Evolutionary conservation across 2,888 invertebrate genomes (phyloP).

Genomic region (Calephelis perditalis): DNA sequence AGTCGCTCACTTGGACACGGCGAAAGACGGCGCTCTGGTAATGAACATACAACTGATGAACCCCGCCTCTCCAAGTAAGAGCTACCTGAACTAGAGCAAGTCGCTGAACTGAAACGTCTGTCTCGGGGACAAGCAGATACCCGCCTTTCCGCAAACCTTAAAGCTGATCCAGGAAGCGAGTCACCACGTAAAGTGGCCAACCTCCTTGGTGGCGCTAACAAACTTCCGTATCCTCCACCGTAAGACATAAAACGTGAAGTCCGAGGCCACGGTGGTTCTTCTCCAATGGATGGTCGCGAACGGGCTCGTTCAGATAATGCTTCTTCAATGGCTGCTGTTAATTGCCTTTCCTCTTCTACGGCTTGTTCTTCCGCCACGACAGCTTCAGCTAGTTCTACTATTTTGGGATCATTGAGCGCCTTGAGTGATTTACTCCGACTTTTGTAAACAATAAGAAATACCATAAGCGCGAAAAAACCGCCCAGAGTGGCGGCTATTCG

Average conservation of each 20-base stretch:
- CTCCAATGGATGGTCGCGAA: slow-evolving; percentile 81
- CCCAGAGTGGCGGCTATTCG: slow-evolving; percentile 94
- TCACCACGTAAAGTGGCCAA: slow-evolving; percentile 77
- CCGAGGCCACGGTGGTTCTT: slow-evolving; percentile 78
- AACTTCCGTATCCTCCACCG: slow-evolving; percentile 83
- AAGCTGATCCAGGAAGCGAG: slow-evolving; percentile 79
- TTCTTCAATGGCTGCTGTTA: slow-evolving; percentile 86
- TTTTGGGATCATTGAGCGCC: slow-evolving; percentile 86
- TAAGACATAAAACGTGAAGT: slow-evolving; percentile 67
- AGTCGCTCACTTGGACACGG: slow-evolving; percentile 82
- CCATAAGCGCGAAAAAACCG: slow-evolving; percentile 94
- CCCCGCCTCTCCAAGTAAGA: slow-evolving; percentile 90
- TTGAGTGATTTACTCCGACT: slow-evolving; percentile 88
- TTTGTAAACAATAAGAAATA: slow-evolving; percentile 93
- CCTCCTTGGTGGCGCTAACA: slow-evolving; percentile 83
- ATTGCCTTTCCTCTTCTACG: slow-evolving; percentile 84
- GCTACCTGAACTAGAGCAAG: slow-evolving; percentile 91
- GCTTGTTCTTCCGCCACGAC: slow-evolving; percentile 83
- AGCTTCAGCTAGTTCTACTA: slow-evolving; percentile 88
- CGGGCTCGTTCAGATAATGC: slow-evolving; percentile 67
- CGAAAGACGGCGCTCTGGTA: slow-evolving; percentile 89
- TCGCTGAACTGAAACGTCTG: slow-evolving; percentile 87
- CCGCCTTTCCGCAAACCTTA: slow-evolving; percentile 72
- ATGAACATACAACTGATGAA: slow-evolving; percentile 86
- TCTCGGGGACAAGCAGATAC: slow-evolving; percentile 67